Base-by-base conservation (phyloP, 2,797 vertebrate species). In the Notoglanidium macrostoma region DNA sequence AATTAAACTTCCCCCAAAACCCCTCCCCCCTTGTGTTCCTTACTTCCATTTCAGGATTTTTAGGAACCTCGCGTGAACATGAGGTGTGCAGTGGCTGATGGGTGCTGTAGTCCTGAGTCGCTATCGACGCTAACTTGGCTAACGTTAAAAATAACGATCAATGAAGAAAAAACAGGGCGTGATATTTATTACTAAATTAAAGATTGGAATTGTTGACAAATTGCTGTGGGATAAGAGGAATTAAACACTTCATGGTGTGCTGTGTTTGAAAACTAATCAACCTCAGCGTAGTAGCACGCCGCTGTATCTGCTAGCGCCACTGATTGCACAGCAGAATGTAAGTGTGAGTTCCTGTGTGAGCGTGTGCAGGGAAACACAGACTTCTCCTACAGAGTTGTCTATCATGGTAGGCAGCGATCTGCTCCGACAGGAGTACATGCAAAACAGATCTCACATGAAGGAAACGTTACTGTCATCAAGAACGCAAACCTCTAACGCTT, bases 401-500 rank as follows among this genome's bases (percentile, higher is more conserved):
- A 1, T 63, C 57, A 19, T 11, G 26, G 7, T 46, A 15, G 14
- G 79, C 15, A n/a, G 40, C 8, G 46, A 83, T 32, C 44, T 78
- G 32, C 23, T 68, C 17, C 2, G 19, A 32, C 35, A 55, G 32
- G 32, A 68, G 14, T 55, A 14, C 21, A 78, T 4, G 65, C 65
- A 81, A 61, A 73, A 61, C 40, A 61, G 32, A 59, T 10, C 67
- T 57, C 32, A 23, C 49, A 55, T 55, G 29, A 70, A 70, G 35
- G 46, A 21, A 80, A 49, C 5, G 51, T 46, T 81, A n/a, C 49
- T 57, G 67, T 49, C 61, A 29, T 86, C 67, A 86, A 26, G 77
- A 80, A 32, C 35, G 77, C 65, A 73, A 26, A 59, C 5, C 9
- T 70, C 77, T 11, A 49, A 57, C 44, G 32, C 6, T 35, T 61